Percentiles rank a stretch among this genome's conserved stretches.
Conservation (phyloP, 2,797 vertebrate species). For the Hybognathus amarus region DNA sequence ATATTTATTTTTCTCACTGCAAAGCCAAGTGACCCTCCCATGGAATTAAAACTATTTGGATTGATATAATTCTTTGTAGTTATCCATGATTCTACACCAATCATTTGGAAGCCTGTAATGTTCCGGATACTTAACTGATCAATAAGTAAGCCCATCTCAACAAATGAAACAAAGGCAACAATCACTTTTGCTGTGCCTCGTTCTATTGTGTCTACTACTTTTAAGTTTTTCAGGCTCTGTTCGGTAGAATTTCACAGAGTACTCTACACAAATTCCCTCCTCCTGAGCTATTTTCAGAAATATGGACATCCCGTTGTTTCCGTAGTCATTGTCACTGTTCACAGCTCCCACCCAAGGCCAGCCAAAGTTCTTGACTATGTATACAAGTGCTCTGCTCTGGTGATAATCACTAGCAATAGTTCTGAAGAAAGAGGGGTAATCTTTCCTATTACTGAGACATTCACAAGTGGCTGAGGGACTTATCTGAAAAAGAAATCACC, state of each 20-base stretch:
- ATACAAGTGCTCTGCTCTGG: slow-evolving; percentile 74
- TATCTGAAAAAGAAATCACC: too few species aligned
- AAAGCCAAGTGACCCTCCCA: too few species aligned
- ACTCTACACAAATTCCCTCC: slow-evolving; percentile 74
- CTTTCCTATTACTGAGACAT: too few species aligned
- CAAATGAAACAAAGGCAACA: slow-evolving; percentile 47
- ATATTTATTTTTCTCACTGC: too few species aligned
- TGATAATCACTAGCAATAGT: slow-evolving; percentile 78
- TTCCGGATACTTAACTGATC: slow-evolving; percentile 33
- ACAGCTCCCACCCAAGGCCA: slow-evolving; percentile 80
- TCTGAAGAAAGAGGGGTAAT: slow-evolving; percentile 72
- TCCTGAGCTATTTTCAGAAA: too few species aligned
- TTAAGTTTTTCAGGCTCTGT: slow-evolving; percentile 66
- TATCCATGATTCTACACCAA: slow-evolving; percentile 41
- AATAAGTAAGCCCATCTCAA: too few species aligned
- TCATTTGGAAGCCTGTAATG: slow-evolving; percentile 72
- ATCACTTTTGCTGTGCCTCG: slow-evolving; percentile 39
- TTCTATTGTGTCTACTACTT: too few species aligned
- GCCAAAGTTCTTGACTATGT: slow-evolving; percentile 76
- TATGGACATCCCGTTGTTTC: too few species aligned
- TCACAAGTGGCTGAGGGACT: too few species aligned
- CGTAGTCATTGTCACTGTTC: slow-evolving; percentile 50
- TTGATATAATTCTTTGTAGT: too few species aligned
- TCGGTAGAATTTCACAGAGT: slow-evolving; percentile 72
- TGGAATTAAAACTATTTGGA: too few species aligned